Percentiles rank a stretch among this genome's conserved stretches.
These are phyloP conservation scores for Xanthorhoe designata DNA, from an alignment of 2,888 invertebrate genomes.

Conservation along the genomic window DNA sequence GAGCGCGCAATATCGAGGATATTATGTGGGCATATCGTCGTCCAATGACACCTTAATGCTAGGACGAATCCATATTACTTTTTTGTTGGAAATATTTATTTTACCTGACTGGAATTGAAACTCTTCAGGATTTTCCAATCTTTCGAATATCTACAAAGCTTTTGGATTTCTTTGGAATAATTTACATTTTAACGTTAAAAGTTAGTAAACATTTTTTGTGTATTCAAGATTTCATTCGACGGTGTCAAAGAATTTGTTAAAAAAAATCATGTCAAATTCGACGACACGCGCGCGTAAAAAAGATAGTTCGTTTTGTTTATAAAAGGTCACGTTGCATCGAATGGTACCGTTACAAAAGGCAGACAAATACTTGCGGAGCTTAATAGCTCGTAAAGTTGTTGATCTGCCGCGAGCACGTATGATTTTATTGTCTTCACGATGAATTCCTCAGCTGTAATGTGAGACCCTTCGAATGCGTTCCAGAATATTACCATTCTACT, in stretches of 20 bases:
- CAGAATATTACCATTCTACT: conserved; percentile 19
- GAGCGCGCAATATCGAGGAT: conserved; percentile 63
- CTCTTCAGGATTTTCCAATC: conserved; percentile 9
- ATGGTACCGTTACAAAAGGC: conserved; percentile 37
- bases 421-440: conserved; percentile 40
- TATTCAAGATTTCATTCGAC: conserved; percentile 10
- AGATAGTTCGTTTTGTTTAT: conserved; percentile 36
- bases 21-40: conserved; percentile 61
- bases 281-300: conserved; percentile 25
- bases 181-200: conserved; percentile 2
- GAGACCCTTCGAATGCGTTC: conserved; percentile 31
- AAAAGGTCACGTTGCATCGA: conserved; percentile 39
- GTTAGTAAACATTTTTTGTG: conserved; percentile 3
- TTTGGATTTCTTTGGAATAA: conserved; percentile 3
- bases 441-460: conserved; percentile 34
- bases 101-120: conserved; percentile 25
- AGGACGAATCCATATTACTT: conserved; percentile 61
- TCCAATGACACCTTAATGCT: conserved; percentile 63
- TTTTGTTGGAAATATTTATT: conserved; percentile 44
- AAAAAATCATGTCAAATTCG: conserved; percentile 7
- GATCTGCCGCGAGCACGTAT: conserved; percentile 43
- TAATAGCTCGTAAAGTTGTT: conserved; percentile 47
- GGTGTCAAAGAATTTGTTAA: conserved; percentile 13
- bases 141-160: conserved; percentile 13
- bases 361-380: conserved; percentile 42